Evolutionary conservation across 2,113 vertebrate species (phyloP).

Genomic region (Piaya cayana): DNA sequence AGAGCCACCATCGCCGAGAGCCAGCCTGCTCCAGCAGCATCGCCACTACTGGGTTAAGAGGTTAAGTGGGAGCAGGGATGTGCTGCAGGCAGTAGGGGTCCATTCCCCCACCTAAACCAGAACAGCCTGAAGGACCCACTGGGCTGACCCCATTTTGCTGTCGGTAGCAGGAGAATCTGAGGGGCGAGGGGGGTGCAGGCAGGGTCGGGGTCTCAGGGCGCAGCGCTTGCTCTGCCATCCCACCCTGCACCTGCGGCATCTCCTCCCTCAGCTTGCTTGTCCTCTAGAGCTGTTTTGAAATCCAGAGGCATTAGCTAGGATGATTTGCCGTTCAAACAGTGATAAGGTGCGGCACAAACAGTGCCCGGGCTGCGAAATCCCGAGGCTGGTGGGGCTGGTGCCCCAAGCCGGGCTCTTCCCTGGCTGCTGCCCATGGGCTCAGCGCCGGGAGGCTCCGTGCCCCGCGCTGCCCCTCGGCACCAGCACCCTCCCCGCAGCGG

Average conservation of each 20-base stretch:
- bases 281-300: constrained; percentile 17
- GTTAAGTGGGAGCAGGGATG: neutral
- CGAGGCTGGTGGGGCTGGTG: neutral
- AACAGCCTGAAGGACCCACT: neutral
- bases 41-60: fast-evolving
- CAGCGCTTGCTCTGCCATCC: fast-evolving
- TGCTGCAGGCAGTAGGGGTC: neutral
- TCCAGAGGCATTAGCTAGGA: neutral
- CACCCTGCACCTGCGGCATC: neutral
- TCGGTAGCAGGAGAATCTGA: neutral
- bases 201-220: neutral
- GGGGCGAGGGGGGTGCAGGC: fast-evolving
- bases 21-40: neutral
- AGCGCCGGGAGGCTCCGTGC: fast-evolving
- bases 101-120: neutral
- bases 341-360: constrained; percentile 45
- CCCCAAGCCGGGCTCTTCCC: neutral
- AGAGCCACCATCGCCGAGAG: fast-evolving
- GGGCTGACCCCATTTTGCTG: neutral
- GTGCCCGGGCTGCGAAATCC: neutral
- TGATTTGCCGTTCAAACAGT: neutral
- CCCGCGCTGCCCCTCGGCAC: fast-evolving
- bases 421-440: fast-evolving
- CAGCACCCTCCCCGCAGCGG: fast-evolving
- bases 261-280: neutral